Evolutionary conservation across 2,797 vertebrate species (phyloP), one percentile per base, ranked within the genome.

Genomic region (Paedocypris micromegethes): DNA sequence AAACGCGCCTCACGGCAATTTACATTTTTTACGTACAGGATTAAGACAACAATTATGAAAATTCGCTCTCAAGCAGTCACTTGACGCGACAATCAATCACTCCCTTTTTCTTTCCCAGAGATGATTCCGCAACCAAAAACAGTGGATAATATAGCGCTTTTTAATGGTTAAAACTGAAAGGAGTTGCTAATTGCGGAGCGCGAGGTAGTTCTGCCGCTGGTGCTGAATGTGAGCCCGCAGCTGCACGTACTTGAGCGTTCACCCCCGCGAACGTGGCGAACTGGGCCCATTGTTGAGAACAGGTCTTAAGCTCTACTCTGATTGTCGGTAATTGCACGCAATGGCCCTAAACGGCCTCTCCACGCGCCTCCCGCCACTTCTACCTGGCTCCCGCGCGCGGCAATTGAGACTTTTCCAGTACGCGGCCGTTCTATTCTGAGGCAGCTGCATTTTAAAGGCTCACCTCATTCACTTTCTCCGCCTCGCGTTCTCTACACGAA

Each of bases 211-310:
- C 88, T 88, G 90, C 90, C 87, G 83, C 78, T 82, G 88, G 87
- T 88, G 86, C 88, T 90, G 90, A 93, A 89, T 92, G 88, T 86
- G 87, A 89, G 91, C 91, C 86, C 90, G 93, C 96, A 98, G 97
- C 97, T 99, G 97, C 94, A 97, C 89, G 89, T 93, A 97, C 97
- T 99, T 98, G 92, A 99, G 90, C 87, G 87, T 88, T 92, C 91
- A 89, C 91, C 92, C 92, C 90, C 90, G 90, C 90, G 91, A 92
- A 93, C 90, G 88, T 91, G 83, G 91, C 91, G 88, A 92, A 91
- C 91, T 86, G 89, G 90, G 86, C 80, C 90, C 90, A 94, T 98
- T 97, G 95, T 97, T 79, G 89, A 86, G 88, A 89, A 90, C 91
- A 90, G 92, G 93, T 94, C 91, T 92, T 90, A 85, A 77, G 90